Evolutionary conservation across 2,888 invertebrate genomes (phyloP), one percentile per base, ranked within the genome.

Genomic region (Catonia carolina): DNA sequence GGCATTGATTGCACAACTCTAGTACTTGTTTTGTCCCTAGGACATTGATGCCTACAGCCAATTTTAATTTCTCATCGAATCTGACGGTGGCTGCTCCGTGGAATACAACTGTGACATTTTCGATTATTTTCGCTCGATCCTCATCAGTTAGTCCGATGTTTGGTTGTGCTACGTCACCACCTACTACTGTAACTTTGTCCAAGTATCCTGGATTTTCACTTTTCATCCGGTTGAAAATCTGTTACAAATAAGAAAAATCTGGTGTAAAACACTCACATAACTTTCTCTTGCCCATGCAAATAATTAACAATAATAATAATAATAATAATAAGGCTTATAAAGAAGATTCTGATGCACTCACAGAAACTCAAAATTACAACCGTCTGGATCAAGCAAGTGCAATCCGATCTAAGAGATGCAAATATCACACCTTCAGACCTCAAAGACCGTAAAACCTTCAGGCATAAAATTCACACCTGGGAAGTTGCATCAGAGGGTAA

Each of bases 41-140:
- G 18, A 60, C 52, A 41, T 60, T 60, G 39, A 52, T 60, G 27
- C 14, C 15, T 8, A 58, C 58, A 27, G 60, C 60, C 33, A 33
- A n/a, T 12, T 36, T 41, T 1, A 60, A n/a, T 20, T 39, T 36
- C 41, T 60, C 60, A 33, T 60, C 58, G 31, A 60, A 60, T 18
- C 58, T 49, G 39, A 59, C 59, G 1, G 59, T 59, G 15, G 59
- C 59, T 8, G 59, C 59, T n/a, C 56, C 53, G 23, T 59, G 59
- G 15, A 59, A 42, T 22, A 59, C 35, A n/a, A 58, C 33, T 2
- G 31, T 47, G 2, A 60, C 60, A 23, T 48, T 31, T 8, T 20
- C 42, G 17, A 15, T n/a, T 10, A 60, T 12, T 12, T 18, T 23
- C 23, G 54, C 41, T 1, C 39, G 37, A 17, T 55, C 54, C 37